Conservation (phyloP, 1,140 invertebrate genomes). For the Drosophila subpulchrella region DNA sequence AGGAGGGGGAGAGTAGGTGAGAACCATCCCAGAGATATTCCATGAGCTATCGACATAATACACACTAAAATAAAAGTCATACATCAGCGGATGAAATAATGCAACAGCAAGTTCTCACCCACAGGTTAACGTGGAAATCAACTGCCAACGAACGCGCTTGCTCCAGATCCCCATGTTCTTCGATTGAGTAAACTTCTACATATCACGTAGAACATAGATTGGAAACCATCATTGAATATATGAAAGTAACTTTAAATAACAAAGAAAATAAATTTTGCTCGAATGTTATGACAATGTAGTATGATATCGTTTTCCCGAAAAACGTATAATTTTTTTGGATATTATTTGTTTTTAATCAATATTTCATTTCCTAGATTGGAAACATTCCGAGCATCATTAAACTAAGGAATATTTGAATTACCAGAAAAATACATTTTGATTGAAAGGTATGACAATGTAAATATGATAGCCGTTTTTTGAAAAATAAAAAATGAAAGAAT, state of each 20-base stretch:
- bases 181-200: too few relatives aligned
- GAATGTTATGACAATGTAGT: neutral
- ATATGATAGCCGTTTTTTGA: too few relatives aligned
- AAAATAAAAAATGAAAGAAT: too few relatives aligned
- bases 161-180: slow-evolving; percentile 4
- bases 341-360: too few relatives aligned
- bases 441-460: too few relatives aligned
- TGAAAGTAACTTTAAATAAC: neutral
- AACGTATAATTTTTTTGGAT: neutral
- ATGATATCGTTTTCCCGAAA: neutral
- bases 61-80: neutral
- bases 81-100: neutral
- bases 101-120: neutral
- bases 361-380: too few relatives aligned
- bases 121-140: slow-evolving; percentile 7
- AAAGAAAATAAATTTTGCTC: neutral
- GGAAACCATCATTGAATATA: neutral
- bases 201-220: neutral
- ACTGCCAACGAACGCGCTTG: slow-evolving; percentile 7
- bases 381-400: too few relatives aligned
- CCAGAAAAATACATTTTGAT: too few relatives aligned
- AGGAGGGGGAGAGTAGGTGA: slow-evolving; percentile 2
- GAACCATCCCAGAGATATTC: slow-evolving; percentile 30
- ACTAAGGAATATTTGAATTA: too few relatives aligned
- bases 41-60: slow-evolving; percentile 4